A percentile compares a stretch with the other conserved stretches of the same genome.
Evolutionary conservation across 2,888 invertebrate genomes (phyloP).

Genomic region (Cephus rjabovi): DNA sequence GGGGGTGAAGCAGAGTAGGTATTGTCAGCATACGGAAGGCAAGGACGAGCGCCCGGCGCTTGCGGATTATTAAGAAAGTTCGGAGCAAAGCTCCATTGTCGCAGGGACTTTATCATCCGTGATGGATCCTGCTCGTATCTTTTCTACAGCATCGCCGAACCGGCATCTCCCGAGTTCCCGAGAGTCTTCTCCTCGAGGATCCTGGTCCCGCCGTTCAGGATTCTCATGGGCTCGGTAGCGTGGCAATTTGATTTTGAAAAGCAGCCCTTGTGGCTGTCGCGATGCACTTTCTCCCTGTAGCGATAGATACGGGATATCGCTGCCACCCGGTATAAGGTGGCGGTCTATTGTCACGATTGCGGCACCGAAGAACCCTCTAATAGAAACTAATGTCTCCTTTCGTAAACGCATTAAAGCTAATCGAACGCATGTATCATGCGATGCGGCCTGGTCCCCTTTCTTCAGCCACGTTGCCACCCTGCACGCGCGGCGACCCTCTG

Average conservation of each 20-base stretch:
- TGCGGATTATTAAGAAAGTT: slow-evolving; percentile 8
- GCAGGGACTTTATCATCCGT: slow-evolving; percentile 33
- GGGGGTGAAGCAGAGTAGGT: not conserved
- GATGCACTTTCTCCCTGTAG: no score
- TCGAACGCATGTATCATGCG: slow-evolving; percentile 1
- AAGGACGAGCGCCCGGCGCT: not conserved
- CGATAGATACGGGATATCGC: no score
- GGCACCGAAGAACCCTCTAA: not conserved
- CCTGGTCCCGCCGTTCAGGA: no score
- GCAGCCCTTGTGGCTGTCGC: no score
- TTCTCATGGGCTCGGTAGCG: slow-evolving; percentile 13
- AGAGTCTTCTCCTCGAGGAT: no score
- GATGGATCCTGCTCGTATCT: slow-evolving; percentile 29
- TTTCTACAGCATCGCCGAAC: slow-evolving; percentile 9
- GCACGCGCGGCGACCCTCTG: not conserved
- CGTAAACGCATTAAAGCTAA: slow-evolving; percentile 3
- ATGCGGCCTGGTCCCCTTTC: not conserved
- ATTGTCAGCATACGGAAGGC: not conserved
- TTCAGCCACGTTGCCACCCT: not conserved
- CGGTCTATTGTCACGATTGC: no score
- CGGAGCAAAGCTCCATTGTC: slow-evolving; percentile 2
- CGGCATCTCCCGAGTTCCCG: no score
- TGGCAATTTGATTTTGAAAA: not conserved
- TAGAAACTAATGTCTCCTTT: slow-evolving; percentile 11
- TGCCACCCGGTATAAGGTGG: no score